Evolutionary conservation across 1,140 invertebrate genomes (phyloP), one percentile per base, ranked within the genome.

Genomic region (Sminthurinus signatus): DNA sequence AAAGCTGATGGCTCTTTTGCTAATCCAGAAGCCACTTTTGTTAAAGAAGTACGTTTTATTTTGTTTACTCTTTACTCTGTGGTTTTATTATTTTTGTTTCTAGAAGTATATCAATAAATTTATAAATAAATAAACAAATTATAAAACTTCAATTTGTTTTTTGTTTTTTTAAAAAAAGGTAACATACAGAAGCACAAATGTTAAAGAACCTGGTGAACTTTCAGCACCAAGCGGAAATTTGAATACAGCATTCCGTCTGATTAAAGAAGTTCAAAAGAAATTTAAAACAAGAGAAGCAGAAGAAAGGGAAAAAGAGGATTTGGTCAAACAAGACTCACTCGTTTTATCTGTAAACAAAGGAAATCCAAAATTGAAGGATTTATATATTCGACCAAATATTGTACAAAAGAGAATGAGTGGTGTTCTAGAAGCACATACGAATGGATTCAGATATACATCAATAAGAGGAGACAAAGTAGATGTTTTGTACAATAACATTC

Each of bases 181-280:
- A 2, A 98, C 96, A n/a, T 99, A 97, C 77, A 86, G 96, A 72
- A 96, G 93, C 77, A 94, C 90, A 67, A 99, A 99, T 78, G 88
- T 88, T 19, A 98, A 98, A 80, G 95, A 98, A 76, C 95, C 94
- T 14, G 96, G 96, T 55, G 95, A 98, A 80, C 83, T 96, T 52
- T 89, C 88, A 4, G 88, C 96, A 0, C 93, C 96, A 0, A 98
- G 95, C 0, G 86, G 90, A 1, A 99, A 99, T 78, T 79, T 99
- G 8, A 96, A 94, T 74, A 98, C 93, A 31, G 94, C 94, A 1
- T 98, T 96, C 76, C 83, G 96, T 61, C 80, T 98, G 10, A 99
- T 99, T 73, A 99, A 99, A 78, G 96, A 99, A 81, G 93, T 99
- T 31, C 97, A 99, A 78, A 98, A 99, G 76, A 96, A 93, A 75